Conservation (phyloP, 92 coral and sea anemone species). For the Parazoanthus atlanticus region DNA sequence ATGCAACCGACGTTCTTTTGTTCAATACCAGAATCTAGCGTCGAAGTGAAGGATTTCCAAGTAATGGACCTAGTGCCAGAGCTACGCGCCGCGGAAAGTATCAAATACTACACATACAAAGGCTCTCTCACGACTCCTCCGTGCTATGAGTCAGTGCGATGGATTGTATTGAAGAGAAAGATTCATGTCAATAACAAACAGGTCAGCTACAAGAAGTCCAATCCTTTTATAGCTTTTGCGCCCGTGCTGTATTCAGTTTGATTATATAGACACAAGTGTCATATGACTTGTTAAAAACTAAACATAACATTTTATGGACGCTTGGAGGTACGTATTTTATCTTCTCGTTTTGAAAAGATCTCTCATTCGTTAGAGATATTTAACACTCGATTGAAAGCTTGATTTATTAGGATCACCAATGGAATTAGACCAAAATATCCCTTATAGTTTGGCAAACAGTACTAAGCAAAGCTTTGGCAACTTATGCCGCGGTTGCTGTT, state of each 20-base stretch:
- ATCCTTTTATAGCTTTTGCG: background rate
- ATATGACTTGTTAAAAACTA: too few relatives aligned
- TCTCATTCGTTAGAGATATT: too few relatives aligned
- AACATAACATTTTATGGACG: too few relatives aligned
- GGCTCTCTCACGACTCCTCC: conserved; percentile 60
- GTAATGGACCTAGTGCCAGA: background rate
- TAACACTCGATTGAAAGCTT: too few relatives aligned
- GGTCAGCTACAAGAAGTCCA: conserved; percentile 9
- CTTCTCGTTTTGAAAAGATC: too few relatives aligned
- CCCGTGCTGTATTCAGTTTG: background rate
- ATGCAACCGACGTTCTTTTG: background rate
- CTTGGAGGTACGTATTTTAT: too few relatives aligned
- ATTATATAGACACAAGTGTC: too few relatives aligned
- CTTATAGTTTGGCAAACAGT: too few relatives aligned
- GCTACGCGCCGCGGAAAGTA: background rate
- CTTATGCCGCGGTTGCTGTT: too few relatives aligned
- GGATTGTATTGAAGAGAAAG: conserved; percentile 56
- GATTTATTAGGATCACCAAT: too few relatives aligned
- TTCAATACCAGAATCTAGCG: background rate
- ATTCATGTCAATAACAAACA: conserved; percentile 42
- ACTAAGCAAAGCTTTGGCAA: too few relatives aligned
- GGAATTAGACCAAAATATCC: too few relatives aligned
- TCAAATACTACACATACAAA: conserved; percentile 51
- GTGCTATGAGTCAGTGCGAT: conserved; percentile 57
- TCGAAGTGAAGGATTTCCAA: conserved; percentile 8